Evolutionary conservation across 1,140 invertebrate genomes (phyloP), one percentile per base, ranked within the genome.

Genomic region (Aleiodes sp.): DNA sequence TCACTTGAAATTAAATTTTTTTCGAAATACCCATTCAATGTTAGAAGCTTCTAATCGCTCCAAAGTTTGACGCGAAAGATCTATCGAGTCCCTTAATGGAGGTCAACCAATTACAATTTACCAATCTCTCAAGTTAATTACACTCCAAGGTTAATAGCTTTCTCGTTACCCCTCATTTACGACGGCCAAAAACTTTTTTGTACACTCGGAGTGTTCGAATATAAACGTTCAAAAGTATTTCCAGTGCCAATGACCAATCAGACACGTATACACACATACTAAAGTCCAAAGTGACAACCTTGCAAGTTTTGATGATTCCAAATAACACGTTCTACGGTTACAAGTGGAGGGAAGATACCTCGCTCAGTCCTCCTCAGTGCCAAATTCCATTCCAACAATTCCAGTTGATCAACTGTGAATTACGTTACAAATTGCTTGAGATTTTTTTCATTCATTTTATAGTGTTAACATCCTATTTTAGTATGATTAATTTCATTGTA

Each of bases 311-410:
- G 46, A 52, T 16, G 46, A 52, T 52, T 52, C 21, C n/a, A n/a
- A 52, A 52, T 21, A 7, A 8, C 46, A 52, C 46, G 46, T 24
- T 24, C 26, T 52, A 10, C n/a, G 26, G 21, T 16, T 52, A 21
- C 46, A 21, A 24, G 46, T 21, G 2, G 16, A 24, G 26, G n/a
- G n/a, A n/a, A n/a, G n/a, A n/a, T n/a, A n/a, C n/a, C n/a, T n/a
- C n/a, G n/a, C n/a, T n/a, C n/a, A n/a, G n/a, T n/a, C n/a, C n/a
- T n/a, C 46, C 21, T 52, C 26, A 12, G 16, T 52, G 46, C 46
- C 46, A 52, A 52, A 52, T 52, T 24, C 46, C 46, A 52, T 52
- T 52, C 46, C 46, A 24, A 24, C 46, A 21, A 52, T 24, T 52
- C 46, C 21, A 21, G 46, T 52, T 52, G 46, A 21, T 52, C 46